These are phyloP conservation scores for Mormyrops boulengeri DNA, from an alignment of 2,797 vertebrate genomes.

Conservation along the genomic window DNA sequence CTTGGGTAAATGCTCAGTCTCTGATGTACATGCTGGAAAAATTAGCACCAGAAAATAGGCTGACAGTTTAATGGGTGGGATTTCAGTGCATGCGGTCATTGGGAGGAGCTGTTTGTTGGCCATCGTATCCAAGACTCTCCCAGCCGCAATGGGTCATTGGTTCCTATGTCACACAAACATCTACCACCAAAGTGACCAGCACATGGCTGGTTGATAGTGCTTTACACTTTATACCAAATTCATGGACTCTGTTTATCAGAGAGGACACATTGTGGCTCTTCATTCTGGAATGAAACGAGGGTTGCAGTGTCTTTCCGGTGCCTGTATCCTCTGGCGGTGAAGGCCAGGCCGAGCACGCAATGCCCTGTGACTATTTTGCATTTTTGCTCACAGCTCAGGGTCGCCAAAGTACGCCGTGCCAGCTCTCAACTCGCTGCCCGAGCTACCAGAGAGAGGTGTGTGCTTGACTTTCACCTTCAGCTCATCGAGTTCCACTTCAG, in stretches of 20 bases:
- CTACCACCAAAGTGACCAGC: neutral
- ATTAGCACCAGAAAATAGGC: neutral
- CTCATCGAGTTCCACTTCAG: neutral
- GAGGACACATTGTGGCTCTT: neutral
- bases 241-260: neutral
- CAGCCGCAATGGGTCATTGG: neutral
- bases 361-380: neutral
- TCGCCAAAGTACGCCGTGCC: slow-evolving; percentile 47
- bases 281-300: neutral
- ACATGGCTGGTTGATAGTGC: neutral
- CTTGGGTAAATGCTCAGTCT: neutral
- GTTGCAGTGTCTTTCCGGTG: neutral
- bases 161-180: neutral
- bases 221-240: neutral
- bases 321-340: too few species aligned
- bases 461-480: neutral
- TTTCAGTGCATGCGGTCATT: neutral
- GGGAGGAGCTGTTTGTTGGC: neutral
- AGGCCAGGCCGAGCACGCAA: neutral
- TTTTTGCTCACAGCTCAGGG: slow-evolving; percentile 42
- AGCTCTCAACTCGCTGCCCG: slow-evolving; percentile 46
- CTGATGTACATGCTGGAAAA: neutral
- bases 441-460: slow-evolving; percentile 48
- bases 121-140: neutral
- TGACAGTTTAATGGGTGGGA: neutral